Conservation (phyloP, 2,797 vertebrate genomes). For the Streptopelia turtur region DNA sequence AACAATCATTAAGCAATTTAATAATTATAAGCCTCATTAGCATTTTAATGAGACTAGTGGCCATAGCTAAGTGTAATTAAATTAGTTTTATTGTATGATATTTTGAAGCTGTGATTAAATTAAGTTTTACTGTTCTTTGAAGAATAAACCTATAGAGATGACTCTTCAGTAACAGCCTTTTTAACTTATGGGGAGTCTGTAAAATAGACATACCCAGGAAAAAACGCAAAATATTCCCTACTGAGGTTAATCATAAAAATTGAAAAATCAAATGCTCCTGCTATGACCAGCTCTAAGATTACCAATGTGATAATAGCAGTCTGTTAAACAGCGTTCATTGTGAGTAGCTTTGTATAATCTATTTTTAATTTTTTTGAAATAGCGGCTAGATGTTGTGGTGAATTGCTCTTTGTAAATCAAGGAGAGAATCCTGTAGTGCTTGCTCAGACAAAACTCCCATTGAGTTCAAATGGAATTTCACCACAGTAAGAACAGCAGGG, state of each 20-base stretch:
- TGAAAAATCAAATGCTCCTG: constrained; percentile 39
- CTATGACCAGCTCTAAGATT: constrained; percentile 12
- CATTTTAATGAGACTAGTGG: constrained; percentile 86
- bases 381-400: background rate
- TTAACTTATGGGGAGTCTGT: constrained; percentile 69
- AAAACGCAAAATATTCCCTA: constrained; percentile 52
- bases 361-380: constrained; percentile 52
- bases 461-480: constrained; percentile 61
- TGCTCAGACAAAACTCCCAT: constrained; percentile 45
- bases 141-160: constrained; percentile 76
- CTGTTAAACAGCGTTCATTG: constrained; percentile 30
- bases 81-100: constrained; percentile 82
- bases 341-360: constrained; percentile 27
- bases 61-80: constrained; percentile 84
- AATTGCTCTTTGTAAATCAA: constrained; percentile 47
- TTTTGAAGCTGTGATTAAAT: constrained; percentile 84
- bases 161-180: constrained; percentile 65
- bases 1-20: constrained; percentile 84
- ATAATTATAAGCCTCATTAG: constrained; percentile 88
- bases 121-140: constrained; percentile 81
- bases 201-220: constrained; percentile 62
- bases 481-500: background rate
- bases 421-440: constrained; percentile 24
- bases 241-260: constrained; percentile 57
- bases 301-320: background rate